Base-by-base conservation (phyloP, 2,888 invertebrate genomes). In the Himalopsyche japonica region DNA sequence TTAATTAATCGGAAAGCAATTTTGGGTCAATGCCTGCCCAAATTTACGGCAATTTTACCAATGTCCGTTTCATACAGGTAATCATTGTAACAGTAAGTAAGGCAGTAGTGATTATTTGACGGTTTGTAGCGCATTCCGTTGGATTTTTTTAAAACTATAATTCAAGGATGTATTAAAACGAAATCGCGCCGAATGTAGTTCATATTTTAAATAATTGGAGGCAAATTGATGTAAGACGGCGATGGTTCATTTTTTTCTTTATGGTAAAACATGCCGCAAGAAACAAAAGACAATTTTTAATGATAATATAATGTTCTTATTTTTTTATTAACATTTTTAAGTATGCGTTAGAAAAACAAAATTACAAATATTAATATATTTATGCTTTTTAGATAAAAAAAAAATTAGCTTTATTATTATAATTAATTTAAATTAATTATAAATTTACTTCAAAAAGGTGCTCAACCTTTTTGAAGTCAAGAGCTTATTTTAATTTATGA, bases 21-120 rank as follows among this genome's bases (percentile, higher is more conserved):
- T 18, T 76, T 76, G 30, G 76, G 76, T 76, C 76, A 76, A 76
- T 76, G 76, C 76, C 76, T 76, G 76, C 76, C 32, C 32, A 76
- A 76, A 76, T 20, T 57, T 57, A 57, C 57, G 57, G 57, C 20
- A 57, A 57, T 57, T 43, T 57, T 57, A 57, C 57, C 20, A 57
- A 24, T 57, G 57, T 57, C 57, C 57, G 57, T 20, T n/a, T 57
- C 20, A 2, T 20, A n/a, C 49, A n/a, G 6, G 24, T 20, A 57
- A 57, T 57, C 20, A 57, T 57, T 57, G 20, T 57, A 57, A 57
- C 57, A 57, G 20, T 57, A 57, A 57, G 57, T 57, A 57, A 57
- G 57, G 20, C 57, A 57, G 57, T 57, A 20, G 57, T 57, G 20
- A 57, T 57, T 57, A 57, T 57, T n/a, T 24, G 7, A 24, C 20